Percentiles rank a stretch among this genome's conserved stretches.
phyloP scores from a whole-genome alignment of 2,797 vertebrate species.

The Poecile montanus region DNA sequence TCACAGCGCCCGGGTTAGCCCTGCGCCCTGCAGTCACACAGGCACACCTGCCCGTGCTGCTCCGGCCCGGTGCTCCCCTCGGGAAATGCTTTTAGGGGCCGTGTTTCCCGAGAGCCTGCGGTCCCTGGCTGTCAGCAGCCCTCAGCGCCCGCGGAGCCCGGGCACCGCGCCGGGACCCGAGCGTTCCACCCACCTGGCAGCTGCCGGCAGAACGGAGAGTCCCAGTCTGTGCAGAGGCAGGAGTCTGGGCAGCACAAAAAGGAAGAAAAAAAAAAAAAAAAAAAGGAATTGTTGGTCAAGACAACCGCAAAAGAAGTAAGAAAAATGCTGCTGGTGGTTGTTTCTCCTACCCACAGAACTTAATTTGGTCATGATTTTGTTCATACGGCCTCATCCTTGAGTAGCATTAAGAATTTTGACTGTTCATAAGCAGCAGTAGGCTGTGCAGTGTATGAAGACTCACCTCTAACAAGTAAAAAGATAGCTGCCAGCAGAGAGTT shows the following conservation, averaged over 20 bases:
- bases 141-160: not conserved
- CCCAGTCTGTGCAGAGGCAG: not conserved
- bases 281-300: not conserved
- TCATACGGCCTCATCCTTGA: fast-evolving
- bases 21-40: fast-evolving
- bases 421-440: not conserved
- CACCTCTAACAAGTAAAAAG: conserved; percentile 38
- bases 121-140: not conserved
- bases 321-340: not conserved
- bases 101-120: too few species aligned
- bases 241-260: not conserved
- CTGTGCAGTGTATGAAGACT: not conserved
- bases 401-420: not conserved
- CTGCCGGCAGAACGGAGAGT: not conserved
- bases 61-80: fast-evolving
- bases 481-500: conserved; percentile 16
- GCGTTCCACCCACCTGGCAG: conserved; percentile 19
- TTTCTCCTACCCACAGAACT: not conserved
- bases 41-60: fast-evolving
- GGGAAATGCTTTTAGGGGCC: not conserved
- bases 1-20: fast-evolving
- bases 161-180: not conserved
- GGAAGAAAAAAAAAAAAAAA: fast-evolving
- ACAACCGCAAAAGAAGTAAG: fast-evolving
- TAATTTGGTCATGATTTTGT: fast-evolving